Percentiles rank a stretch among this genome's conserved stretches.
These are phyloP conservation scores for Manduca sexta DNA, from an alignment of 1,140 invertebrate species.

Conservation along the genomic window DNA sequence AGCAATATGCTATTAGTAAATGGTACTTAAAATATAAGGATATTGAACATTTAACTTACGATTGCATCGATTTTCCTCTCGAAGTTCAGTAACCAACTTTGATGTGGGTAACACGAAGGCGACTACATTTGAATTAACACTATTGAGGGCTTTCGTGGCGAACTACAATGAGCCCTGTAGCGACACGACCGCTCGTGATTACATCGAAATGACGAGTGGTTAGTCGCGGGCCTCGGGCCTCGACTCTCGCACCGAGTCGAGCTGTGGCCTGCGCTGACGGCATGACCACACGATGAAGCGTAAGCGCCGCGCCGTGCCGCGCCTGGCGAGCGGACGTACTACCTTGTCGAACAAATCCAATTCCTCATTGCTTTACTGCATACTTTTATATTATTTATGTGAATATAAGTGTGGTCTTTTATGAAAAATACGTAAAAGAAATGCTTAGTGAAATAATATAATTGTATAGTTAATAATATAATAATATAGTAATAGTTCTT, in stretches of 20 bases:
- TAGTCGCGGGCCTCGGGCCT: neutral
- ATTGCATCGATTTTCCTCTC: constrained; percentile 66
- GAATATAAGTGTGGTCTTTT: too few relatives aligned
- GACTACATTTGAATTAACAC: constrained; percentile 71
- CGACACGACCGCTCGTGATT: constrained; percentile 57
- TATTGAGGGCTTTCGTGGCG: constrained; percentile 61
- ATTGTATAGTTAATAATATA: too few relatives aligned
- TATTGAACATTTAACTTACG: constrained; percentile 40
- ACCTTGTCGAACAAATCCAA: too few relatives aligned
- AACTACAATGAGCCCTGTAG: constrained; percentile 67
- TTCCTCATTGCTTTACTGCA: too few relatives aligned
- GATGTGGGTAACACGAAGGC: constrained; percentile 43
- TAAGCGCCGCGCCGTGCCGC: constrained; percentile 6
- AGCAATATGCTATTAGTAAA: constrained; percentile 35
- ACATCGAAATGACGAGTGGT: constrained; percentile 58
- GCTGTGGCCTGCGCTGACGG: neutral
- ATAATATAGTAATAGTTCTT: too few relatives aligned
- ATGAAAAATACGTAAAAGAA: too few relatives aligned
- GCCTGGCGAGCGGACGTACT: too few relatives aligned
- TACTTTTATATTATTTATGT: too few relatives aligned
- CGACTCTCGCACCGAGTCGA: neutral
- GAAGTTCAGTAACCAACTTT: constrained; percentile 46
- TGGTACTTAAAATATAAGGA: constrained; percentile 11
- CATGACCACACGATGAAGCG: constrained; percentile 3
- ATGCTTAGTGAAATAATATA: too few relatives aligned